Percentiles rank a stretch among this genome's conserved stretches.
These are phyloP conservation scores for Odontamblyopus lacepedii DNA, from an alignment of 2,797 vertebrate genomes.

Conservation along the genomic window DNA sequence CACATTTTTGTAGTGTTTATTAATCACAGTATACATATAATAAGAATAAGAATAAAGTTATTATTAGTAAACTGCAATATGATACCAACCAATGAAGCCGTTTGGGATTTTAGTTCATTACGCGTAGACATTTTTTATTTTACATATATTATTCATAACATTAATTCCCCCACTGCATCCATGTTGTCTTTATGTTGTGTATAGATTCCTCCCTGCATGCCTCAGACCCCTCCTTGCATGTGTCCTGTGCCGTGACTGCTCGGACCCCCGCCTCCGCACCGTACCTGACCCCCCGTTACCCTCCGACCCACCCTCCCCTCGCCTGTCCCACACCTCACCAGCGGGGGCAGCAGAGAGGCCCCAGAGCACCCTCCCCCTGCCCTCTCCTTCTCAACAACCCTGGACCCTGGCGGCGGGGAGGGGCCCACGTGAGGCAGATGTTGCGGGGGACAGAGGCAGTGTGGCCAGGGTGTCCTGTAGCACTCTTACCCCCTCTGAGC, in stretches of 20 bases:
- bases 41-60: no score
- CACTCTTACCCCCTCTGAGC: constrained; percentile 61
- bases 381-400: constrained; percentile 2
- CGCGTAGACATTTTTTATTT: neutral
- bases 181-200: constrained; percentile 43
- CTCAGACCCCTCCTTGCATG: constrained; percentile 77
- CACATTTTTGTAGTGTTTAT: no score
- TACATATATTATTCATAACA: neutral
- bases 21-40: no score
- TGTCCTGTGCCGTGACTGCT: constrained; percentile 65
- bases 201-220: constrained; percentile 54
- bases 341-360: constrained; percentile 61
- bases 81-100: no score
- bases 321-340: constrained; percentile 46
- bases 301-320: constrained; percentile 25
- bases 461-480: constrained; percentile 67
- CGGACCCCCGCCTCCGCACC: constrained; percentile 45
- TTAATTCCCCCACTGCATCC: neutral
- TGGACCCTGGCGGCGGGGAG: constrained; percentile 13
- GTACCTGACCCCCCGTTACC: constrained; percentile 36
- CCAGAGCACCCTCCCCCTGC: constrained; percentile 48
- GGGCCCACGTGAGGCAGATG: neutral
- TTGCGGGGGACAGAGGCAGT: constrained; percentile 45
- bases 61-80: no score
- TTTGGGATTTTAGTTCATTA: neutral